These are phyloP conservation scores for Toxotes chatareus DNA, from an alignment of 2,113 vertebrate genomes.

Conservation along the genomic window DNA sequence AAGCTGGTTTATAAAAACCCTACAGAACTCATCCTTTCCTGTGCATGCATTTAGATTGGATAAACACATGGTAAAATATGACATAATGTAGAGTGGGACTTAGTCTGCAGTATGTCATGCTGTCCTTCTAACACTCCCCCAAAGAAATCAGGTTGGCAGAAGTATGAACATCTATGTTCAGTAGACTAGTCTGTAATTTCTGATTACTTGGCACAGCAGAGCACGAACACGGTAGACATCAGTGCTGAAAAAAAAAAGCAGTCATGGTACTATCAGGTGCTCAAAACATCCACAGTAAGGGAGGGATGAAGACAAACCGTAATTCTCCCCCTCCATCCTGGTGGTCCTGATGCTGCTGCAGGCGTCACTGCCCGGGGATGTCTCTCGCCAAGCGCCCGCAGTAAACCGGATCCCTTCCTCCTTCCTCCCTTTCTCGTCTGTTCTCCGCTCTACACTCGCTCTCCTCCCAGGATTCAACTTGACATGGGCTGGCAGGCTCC, in stretches of 20 bases:
- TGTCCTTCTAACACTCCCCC: slow-evolving; percentile 7
- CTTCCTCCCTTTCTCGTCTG: background rate
- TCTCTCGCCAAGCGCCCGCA: slow-evolving; percentile 43
- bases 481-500: background rate
- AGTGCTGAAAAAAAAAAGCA: background rate
- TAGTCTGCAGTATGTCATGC: background rate
- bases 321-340: slow-evolving; percentile 76
- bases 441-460: background rate
- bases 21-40: background rate
- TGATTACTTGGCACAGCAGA: slow-evolving; percentile 9
- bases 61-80: background rate
- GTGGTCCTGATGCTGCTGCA: slow-evolving; percentile 66
- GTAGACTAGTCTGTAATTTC: slow-evolving; percentile 9
- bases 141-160: slow-evolving; percentile 16
- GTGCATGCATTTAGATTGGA: background rate
- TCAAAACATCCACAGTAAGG: background rate
- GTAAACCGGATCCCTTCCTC: slow-evolving; percentile 50
- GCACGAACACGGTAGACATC: slow-evolving; percentile 10
- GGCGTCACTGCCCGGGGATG: slow-evolving; percentile 52
- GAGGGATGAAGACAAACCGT: slow-evolving; percentile 67
- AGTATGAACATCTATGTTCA: slow-evolving; percentile 2
- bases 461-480: background rate
- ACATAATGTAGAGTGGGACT: background rate
- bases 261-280: background rate
- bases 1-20: background rate